Percentiles rank a stretch among this genome's conserved stretches.
Evolutionary conservation across 92 coral and sea anemone species (phyloP).

Genomic region (Zoanthus sociatus): DNA sequence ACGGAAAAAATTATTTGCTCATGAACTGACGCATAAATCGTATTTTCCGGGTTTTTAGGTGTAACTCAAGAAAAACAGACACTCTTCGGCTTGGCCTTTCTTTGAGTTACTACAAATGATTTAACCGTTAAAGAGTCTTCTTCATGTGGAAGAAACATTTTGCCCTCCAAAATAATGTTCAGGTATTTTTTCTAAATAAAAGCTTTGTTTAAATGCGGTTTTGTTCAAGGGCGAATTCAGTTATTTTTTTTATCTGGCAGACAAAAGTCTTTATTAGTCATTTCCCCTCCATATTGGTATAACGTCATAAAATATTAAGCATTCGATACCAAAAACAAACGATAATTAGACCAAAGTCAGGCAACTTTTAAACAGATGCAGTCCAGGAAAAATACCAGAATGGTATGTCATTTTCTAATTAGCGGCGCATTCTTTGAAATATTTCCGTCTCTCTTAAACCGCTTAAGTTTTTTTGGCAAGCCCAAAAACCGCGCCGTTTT

Average conservation of each 20-base stretch:
- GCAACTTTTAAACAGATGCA: not conserved
- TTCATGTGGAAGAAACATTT: too few relatives aligned
- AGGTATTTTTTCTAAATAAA: not conserved
- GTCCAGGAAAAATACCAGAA: not conserved
- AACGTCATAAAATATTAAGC: not conserved
- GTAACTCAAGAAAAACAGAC: not conserved
- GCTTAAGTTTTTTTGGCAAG: not conserved
- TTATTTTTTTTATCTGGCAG: not conserved
- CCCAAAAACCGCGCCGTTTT: not conserved
- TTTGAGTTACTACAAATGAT: too few relatives aligned
- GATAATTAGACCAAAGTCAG: not conserved
- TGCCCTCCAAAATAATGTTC: too few relatives aligned
- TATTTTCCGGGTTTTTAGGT: not conserved
- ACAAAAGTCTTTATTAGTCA: not conserved
- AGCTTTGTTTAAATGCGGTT: not conserved
- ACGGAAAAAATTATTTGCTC: not conserved
- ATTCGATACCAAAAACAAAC: not conserved
- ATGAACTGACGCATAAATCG: not conserved
- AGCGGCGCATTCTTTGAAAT: not conserved
- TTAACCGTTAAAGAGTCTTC: too few relatives aligned
- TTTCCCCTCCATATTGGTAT: not conserved
- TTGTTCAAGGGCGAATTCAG: not conserved
- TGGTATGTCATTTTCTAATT: not conserved
- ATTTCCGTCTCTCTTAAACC: not conserved
- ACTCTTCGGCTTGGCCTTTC: too few relatives aligned